These are phyloP conservation scores for Dallia pectoralis DNA, from an alignment of 2,797 vertebrate genomes.

Conservation along the genomic window DNA sequence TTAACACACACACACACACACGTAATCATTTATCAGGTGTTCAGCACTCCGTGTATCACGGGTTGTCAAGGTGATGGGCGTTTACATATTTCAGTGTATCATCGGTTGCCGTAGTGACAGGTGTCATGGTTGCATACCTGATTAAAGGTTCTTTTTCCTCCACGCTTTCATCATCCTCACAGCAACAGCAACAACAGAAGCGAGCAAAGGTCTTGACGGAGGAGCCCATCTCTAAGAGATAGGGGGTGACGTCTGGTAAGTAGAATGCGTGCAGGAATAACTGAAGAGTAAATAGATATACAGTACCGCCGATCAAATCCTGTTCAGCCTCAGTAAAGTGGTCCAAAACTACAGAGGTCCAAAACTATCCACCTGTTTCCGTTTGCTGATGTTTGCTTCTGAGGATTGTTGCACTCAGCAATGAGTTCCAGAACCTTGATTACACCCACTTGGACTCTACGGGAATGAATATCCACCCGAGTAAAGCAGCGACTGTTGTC, in stretches of 20 bases:
- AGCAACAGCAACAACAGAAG: constrained; percentile 74
- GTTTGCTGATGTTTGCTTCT: not conserved
- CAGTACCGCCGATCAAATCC: not conserved
- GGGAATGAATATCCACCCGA: not conserved
- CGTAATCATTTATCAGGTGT: not conserved
- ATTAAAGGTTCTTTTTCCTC: constrained; percentile 76
- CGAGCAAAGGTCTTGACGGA: constrained; percentile 55
- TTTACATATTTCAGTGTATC: not conserved
- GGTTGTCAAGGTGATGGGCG: not conserved
- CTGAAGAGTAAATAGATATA: not conserved
- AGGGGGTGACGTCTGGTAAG: constrained; percentile 4
- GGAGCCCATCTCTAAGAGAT: constrained; percentile 58
- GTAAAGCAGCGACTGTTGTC: too few relatives aligned
- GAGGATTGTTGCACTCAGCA: not conserved
- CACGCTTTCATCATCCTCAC: constrained; percentile 37
- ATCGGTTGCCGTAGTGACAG: not conserved
- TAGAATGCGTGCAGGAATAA: constrained; percentile 18
- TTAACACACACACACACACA: constrained; percentile 21
- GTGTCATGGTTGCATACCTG: constrained; percentile 50
- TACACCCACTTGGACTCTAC: not conserved
- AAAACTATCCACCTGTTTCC: not conserved
- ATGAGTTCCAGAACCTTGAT: not conserved
- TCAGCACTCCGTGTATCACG: not conserved
- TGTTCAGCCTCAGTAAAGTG: not conserved
- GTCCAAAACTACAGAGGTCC: not conserved